A percentile compares a stretch with the other conserved stretches of the same genome.
phyloP scores from a whole-genome alignment of 2,888 invertebrate species.

The Agrilus biguttatus region DNA sequence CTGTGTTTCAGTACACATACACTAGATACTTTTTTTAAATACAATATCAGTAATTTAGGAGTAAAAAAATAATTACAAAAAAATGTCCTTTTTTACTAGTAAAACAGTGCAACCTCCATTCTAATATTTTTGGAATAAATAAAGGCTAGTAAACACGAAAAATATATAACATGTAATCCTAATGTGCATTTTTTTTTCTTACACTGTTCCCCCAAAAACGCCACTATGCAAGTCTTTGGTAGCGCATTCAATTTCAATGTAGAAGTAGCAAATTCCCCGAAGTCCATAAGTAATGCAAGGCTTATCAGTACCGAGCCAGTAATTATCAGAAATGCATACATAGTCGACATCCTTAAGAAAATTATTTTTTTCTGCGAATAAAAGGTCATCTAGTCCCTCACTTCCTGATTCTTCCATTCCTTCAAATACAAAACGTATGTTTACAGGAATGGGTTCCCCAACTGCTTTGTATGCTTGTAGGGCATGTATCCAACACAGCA shows the following conservation, averaged over 20 bases:
- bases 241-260: constrained; percentile 76
- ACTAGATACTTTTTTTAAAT: no score
- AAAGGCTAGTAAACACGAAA: no score
- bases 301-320: constrained; percentile 94
- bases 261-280: constrained; percentile 85
- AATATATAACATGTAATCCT: no score
- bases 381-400: constrained; percentile 80
- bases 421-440: constrained; percentile 84
- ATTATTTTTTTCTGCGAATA: constrained; percentile 53
- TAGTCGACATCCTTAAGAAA: constrained; percentile 79
- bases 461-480: constrained; percentile 73
- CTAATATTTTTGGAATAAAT: no score
- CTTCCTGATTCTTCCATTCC: constrained; percentile 99
- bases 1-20: no score
- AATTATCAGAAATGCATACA: constrained; percentile 97
- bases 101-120: no score
- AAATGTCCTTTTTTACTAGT: no score
- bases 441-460: constrained; percentile 46
- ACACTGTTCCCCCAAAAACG: constrained; percentile 87
- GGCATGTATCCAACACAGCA: constrained; percentile 90
- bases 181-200: constrained; percentile 29
- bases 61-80: no score
- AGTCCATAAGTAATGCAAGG: constrained; percentile 96
- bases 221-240: constrained; percentile 92
- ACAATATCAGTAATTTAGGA: no score